A percentile compares a stretch with the other conserved stretches of the same genome.
These are phyloP conservation scores for Cactoblastis cactorum DNA, from an alignment of 2,888 invertebrate genomes.

Conservation along the genomic window DNA sequence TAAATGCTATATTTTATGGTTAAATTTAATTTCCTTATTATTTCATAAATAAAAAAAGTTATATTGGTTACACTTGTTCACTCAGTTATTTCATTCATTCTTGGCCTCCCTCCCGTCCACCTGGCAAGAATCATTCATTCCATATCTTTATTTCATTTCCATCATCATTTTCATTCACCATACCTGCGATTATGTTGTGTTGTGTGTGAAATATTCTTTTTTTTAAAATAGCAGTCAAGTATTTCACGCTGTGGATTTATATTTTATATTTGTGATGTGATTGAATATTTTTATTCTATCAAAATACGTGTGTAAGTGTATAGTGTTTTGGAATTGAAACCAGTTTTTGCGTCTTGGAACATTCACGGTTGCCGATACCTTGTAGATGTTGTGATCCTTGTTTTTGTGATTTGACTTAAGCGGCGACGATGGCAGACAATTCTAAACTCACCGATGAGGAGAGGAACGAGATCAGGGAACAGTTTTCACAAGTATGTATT, in stretches of 20 bases:
- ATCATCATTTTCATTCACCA: neutral
- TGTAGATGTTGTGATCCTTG: slow-evolving; percentile 61
- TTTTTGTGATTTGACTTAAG: slow-evolving; percentile 59
- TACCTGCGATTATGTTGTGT: neutral
- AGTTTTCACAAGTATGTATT: slow-evolving; percentile 83
- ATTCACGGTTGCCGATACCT: slow-evolving; percentile 28
- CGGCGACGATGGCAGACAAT: slow-evolving; percentile 73
- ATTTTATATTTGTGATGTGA: slow-evolving; percentile 33
- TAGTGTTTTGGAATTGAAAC: slow-evolving; percentile 37
- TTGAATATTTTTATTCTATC: slow-evolving; percentile 32
- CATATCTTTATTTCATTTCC: neutral
- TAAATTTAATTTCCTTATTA: too few species aligned
- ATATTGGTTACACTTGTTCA: too few species aligned
- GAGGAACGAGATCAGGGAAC: slow-evolving; percentile 86
- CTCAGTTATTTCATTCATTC: neutral
- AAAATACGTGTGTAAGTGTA: slow-evolving; percentile 47
- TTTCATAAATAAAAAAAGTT: too few species aligned
- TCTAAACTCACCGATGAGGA: slow-evolving; percentile 83
- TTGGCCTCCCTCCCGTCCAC: neutral
- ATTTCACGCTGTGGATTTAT: neutral
- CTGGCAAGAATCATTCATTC: neutral
- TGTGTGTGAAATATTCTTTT: neutral
- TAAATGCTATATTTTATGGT: too few species aligned
- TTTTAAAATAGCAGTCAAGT: neutral
- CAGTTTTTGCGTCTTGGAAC: slow-evolving; percentile 18